Conservation (phyloP, 2,888 invertebrate genomes). For the Tiliacea citrago region DNA sequence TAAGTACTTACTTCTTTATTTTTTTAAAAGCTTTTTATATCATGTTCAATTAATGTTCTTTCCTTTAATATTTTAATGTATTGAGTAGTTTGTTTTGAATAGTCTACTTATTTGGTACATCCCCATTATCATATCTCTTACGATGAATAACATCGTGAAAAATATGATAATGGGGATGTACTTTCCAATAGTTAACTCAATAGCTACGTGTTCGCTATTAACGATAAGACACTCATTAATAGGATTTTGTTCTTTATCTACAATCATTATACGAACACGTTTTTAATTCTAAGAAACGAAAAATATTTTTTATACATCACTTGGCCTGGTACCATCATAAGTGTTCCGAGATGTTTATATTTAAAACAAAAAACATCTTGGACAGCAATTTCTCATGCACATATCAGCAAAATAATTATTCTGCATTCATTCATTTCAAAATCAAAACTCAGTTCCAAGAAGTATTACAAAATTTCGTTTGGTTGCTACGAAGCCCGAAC, state of each 20-base stretch:
- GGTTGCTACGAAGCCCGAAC: neutral
- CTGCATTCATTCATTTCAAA: conserved; percentile 1
- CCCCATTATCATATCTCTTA: neutral
- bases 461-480: conserved; percentile 27
- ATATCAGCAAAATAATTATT: neutral
- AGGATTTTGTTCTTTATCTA: neutral
- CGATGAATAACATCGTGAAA: neutral
- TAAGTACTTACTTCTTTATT: neutral
- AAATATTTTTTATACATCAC: neutral
- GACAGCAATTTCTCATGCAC: neutral
- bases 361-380: neutral
- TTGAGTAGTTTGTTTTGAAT: neutral
- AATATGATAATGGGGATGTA: neutral
- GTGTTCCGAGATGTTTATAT: neutral
- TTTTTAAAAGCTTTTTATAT: neutral
- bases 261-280: neutral
- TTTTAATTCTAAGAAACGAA: neutral
- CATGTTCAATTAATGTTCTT: neutral
- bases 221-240: neutral
- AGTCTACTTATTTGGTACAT: neutral
- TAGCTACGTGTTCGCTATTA: neutral
- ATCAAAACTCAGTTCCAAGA: conserved; percentile 4
- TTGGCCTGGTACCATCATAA: neutral
- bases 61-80: neutral
- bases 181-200: neutral